phyloP scores from a whole-genome alignment of 2,113 vertebrate genomes.

The Halichoeres trimaculatus region DNA sequence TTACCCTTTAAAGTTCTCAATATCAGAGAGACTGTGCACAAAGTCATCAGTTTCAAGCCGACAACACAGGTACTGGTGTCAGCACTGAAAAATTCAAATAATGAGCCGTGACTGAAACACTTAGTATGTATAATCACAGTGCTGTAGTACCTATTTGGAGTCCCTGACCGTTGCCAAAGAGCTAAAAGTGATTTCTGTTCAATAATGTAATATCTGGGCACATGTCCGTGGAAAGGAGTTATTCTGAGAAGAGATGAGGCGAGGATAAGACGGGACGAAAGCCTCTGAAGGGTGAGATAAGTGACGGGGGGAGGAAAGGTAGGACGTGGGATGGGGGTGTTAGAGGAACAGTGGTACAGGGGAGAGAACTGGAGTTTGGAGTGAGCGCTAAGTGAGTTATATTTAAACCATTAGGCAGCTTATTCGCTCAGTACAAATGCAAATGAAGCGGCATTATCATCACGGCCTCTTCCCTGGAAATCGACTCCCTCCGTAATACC shows the following conservation, averaged over 20 bases:
- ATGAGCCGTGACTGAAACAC: constrained; percentile 60
- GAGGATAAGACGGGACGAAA: constrained; percentile 53
- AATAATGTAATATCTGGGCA: constrained; percentile 67
- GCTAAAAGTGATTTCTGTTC: constrained; percentile 71
- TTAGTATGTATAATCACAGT: constrained; percentile 48
- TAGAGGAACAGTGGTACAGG: constrained; percentile 48
- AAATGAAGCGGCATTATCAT: constrained; percentile 86
- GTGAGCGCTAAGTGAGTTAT: constrained; percentile 76
- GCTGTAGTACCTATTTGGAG: constrained; percentile 48
- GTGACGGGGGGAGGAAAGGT: constrained; percentile 48
- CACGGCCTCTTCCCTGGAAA: constrained; percentile 78
- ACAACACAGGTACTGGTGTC: constrained; percentile 12
- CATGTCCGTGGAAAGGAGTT: constrained; percentile 44
- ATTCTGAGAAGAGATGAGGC: constrained; percentile 58
- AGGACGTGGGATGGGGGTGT: constrained; percentile 1
- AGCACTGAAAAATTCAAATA: constrained; percentile 33
- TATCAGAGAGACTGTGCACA: neutral
- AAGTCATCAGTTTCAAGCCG: constrained; percentile 21
- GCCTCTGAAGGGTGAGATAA: constrained; percentile 68
- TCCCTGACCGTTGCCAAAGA: constrained; percentile 59
- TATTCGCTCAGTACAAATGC: constrained; percentile 80
- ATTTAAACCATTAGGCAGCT: constrained; percentile 82
- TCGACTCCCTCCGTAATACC: constrained; percentile 85
- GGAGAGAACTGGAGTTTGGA: constrained; percentile 65
- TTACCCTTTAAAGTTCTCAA: neutral